Evolutionary conservation across 2,888 invertebrate genomes (phyloP).

Genomic region (Dorcus parallelipipedus): DNA sequence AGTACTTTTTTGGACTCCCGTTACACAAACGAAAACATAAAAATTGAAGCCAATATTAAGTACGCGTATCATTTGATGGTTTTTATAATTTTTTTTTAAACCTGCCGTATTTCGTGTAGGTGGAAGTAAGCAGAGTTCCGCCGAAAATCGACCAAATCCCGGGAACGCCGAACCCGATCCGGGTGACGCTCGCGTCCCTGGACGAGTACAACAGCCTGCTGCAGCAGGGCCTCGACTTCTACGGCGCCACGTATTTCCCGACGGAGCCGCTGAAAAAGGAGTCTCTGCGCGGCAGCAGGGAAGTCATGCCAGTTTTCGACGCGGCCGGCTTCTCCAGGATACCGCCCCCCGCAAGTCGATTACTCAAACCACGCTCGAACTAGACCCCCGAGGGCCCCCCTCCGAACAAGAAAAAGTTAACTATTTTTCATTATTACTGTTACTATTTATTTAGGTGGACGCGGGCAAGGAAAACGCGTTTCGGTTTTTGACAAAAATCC

Average conservation of each 20-base stretch:
- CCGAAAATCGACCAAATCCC: slow-evolving; percentile 57
- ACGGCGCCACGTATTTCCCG: slow-evolving; percentile 84
- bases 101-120: slow-evolving; percentile 28
- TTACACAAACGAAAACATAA: too few species aligned
- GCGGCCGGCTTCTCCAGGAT: slow-evolving; percentile 81
- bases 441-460: too few species aligned
- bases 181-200: slow-evolving; percentile 71
- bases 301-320: slow-evolving; percentile 72
- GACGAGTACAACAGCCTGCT: slow-evolving; percentile 75
- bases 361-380: slow-evolving; percentile 46
- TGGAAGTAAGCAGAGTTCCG: slow-evolving; percentile 67
- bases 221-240: slow-evolving; percentile 83
- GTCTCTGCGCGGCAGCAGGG: slow-evolving; percentile 58
- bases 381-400: slow-evolving; percentile 3
- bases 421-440: too few species aligned
- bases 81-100: too few species aligned
- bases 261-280: slow-evolving; percentile 65
- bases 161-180: slow-evolving; percentile 62
- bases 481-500: too few species aligned
- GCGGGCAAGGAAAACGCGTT: too few species aligned
- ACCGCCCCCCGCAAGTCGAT: slow-evolving; percentile 75
- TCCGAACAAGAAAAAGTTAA: too few species aligned
- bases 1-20: too few species aligned
- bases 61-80: too few species aligned
- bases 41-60: too few species aligned